phyloP scores from a whole-genome alignment of 64 coral and sea anemone species.

The Montipora efflorescens region DNA sequence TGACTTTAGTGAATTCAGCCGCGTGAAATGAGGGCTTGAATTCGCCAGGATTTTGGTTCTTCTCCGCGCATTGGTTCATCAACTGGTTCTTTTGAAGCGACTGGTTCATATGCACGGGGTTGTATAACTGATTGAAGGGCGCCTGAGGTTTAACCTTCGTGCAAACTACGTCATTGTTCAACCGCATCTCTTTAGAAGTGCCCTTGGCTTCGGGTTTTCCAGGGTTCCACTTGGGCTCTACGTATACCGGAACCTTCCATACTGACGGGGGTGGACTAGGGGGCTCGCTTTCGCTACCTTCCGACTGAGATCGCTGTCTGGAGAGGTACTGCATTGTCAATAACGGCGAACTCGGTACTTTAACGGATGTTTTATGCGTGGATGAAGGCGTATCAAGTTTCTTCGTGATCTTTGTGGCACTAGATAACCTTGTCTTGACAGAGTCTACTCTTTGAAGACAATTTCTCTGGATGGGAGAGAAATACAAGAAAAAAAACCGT shows the following conservation, averaged over 20 bases:
- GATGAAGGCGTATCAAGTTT: slow-evolving; percentile 58
- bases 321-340: slow-evolving; percentile 54
- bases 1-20: slow-evolving; percentile 54
- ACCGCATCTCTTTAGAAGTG: slow-evolving; percentile 30
- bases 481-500: not conserved
- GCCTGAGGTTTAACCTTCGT: slow-evolving; percentile 78
- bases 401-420: slow-evolving; percentile 57
- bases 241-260: slow-evolving; percentile 99
- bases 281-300: slow-evolving; percentile 74
- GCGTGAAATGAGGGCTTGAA: slow-evolving; percentile 10
- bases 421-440: slow-evolving; percentile 19
- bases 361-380: slow-evolving; percentile 31
- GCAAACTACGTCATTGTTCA: slow-evolving; percentile 95
- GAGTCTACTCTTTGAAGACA: slow-evolving; percentile 54
- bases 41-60: slow-evolving; percentile 8
- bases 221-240: slow-evolving; percentile 97
- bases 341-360: slow-evolving; percentile 44
- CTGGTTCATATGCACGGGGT: slow-evolving; percentile 78
- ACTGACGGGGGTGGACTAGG: slow-evolving; percentile 97
- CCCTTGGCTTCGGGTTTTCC: slow-evolving; percentile 58
- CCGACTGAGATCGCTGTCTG: slow-evolving; percentile 81
- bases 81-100: slow-evolving; percentile 95
- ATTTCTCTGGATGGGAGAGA: not conserved
- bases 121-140: slow-evolving; percentile 97
- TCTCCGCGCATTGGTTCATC: slow-evolving; percentile 84